Evolutionary conservation across 2,113 vertebrate genomes (phyloP).

Genomic region (Paralichthys olivaceus): DNA sequence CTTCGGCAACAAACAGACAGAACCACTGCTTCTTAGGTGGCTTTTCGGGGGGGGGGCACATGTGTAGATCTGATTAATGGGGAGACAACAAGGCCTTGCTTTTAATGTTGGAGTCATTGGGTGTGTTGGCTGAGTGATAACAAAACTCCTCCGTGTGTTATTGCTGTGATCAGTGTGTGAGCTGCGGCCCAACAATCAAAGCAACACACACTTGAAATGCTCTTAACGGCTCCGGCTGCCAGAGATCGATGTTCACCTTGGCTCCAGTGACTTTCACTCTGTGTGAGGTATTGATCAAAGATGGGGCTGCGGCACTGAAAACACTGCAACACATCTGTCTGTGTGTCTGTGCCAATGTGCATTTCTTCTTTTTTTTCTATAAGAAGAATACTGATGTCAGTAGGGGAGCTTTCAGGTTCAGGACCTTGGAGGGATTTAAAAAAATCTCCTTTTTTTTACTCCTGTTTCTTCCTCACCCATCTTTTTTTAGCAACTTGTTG

Average conservation of each 20-base stretch:
- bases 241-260: slow-evolving; percentile 75
- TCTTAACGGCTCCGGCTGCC: slow-evolving; percentile 47
- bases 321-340: neutral
- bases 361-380: neutral
- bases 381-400: neutral
- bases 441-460: slow-evolving; percentile 22
- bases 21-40: slow-evolving; percentile 12
- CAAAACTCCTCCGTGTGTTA: slow-evolving; percentile 22
- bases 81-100: slow-evolving; percentile 1
- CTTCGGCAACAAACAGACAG: slow-evolving; percentile 15
- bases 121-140: slow-evolving; percentile 28
- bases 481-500: neutral
- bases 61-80: slow-evolving; percentile 4
- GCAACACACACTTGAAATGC: slow-evolving; percentile 61
- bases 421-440: slow-evolving; percentile 56
- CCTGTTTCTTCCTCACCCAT: slow-evolving; percentile 6
- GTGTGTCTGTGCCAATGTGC: slow-evolving; percentile 24
- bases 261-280: slow-evolving; percentile 60
- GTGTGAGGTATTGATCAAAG: slow-evolving; percentile 59
- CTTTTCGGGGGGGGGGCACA: neutral
- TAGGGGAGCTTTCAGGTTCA: neutral
- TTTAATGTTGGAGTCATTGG: slow-evolving; percentile 10
- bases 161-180: slow-evolving; percentile 26
- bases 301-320: slow-evolving; percentile 23
- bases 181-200: slow-evolving; percentile 50